Percentiles rank a stretch among this genome's conserved stretches.
Conservation (phyloP, 1,140 invertebrate species). For the Nasonia giraulti region DNA sequence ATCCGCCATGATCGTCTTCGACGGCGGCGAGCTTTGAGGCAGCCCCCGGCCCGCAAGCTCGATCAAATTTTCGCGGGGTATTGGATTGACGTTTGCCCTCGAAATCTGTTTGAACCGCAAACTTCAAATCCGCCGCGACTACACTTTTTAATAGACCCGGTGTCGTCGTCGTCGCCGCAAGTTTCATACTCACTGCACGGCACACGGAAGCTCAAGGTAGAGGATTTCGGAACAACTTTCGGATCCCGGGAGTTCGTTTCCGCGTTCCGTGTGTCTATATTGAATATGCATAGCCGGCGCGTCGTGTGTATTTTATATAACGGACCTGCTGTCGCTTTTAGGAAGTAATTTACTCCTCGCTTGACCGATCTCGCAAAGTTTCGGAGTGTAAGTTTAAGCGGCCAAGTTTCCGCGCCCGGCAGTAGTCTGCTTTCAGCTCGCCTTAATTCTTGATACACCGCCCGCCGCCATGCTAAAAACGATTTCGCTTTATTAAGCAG, state of each 20-base stretch:
- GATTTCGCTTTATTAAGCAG: neutral
- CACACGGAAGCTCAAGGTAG: neutral
- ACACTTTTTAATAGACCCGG: conserved; percentile 17
- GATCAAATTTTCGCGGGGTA: conserved; percentile 26
- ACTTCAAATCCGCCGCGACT: conserved; percentile 10
- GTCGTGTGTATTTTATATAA: conserved; percentile 30
- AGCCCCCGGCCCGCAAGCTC: neutral
- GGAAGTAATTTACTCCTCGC: conserved; percentile 12
- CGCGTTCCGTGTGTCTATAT: neutral
- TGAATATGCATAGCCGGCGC: conserved; percentile 17
- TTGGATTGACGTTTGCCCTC: neutral
- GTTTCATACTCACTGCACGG: neutral
- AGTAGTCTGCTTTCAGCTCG: neutral
- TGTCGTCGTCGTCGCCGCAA: neutral
- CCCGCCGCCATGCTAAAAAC: too few species aligned
- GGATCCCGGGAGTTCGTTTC: neutral
- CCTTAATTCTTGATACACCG: too few species aligned
- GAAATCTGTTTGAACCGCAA: neutral
- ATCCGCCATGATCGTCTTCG: conserved; percentile 29
- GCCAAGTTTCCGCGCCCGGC: too few species aligned
- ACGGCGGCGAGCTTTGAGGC: conserved; percentile 6
- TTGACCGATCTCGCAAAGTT: neutral
- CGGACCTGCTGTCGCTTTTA: neutral
- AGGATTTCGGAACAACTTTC: conserved; percentile 25
- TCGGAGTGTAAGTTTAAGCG: neutral